Evolutionary conservation across 2,113 vertebrate genomes (phyloP).

Genomic region (Microtus oregoni): DNA sequence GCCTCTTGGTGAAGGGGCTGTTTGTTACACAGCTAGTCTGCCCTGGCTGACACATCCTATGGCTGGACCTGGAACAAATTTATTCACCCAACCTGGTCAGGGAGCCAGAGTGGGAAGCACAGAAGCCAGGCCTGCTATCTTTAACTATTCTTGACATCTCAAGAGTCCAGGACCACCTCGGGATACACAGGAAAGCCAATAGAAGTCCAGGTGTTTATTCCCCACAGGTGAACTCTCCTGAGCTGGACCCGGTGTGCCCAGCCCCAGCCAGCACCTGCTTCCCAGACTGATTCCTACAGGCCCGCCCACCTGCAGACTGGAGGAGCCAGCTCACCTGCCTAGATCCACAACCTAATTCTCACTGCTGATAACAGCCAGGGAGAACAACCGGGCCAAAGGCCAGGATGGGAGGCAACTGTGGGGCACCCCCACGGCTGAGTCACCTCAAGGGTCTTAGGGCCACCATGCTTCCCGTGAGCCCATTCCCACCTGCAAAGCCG

Average conservation of each 20-base stretch:
- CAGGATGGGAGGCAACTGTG: background rate
- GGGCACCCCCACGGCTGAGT: background rate
- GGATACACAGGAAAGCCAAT: background rate
- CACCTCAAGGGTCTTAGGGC: background rate
- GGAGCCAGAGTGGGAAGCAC: background rate
- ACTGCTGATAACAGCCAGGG: background rate
- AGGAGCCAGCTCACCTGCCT: background rate
- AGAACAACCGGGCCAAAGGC: background rate
- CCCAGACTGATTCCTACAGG: background rate
- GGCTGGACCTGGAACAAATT: fast-evolving
- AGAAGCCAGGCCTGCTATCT: background rate
- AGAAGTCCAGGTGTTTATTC: background rate
- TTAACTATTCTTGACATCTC: background rate
- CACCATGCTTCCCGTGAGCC: background rate
- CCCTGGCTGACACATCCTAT: background rate
- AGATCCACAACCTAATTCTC: background rate
- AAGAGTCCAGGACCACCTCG: background rate
- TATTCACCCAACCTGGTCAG: background rate
- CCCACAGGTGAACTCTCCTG: background rate
- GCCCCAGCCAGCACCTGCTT: background rate
- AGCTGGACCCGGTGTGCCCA: background rate
- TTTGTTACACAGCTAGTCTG: background rate
- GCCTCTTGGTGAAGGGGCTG: background rate
- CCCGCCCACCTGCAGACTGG: background rate
- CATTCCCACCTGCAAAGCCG: background rate